Conservation (phyloP, 2,888 invertebrate species). For the Phasia obesa region DNA sequence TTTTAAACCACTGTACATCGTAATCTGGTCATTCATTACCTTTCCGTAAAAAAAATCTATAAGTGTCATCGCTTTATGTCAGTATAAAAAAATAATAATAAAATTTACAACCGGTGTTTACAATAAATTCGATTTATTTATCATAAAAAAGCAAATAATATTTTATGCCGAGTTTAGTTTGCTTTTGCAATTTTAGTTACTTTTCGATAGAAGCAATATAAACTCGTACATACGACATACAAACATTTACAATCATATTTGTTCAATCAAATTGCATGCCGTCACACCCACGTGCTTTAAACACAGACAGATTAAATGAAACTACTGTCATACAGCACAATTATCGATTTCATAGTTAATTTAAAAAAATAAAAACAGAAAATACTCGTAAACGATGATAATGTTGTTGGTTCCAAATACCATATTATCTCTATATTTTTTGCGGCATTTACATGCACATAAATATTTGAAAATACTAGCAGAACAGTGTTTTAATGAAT, state of each 20-base stretch:
- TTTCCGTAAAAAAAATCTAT: too few relatives aligned
- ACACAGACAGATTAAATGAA: constrained; percentile 7
- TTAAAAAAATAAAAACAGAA: background rate
- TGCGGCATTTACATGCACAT: background rate
- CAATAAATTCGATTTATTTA: too few relatives aligned
- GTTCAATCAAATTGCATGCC: constrained; percentile 17
- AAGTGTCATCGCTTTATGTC: too few relatives aligned
- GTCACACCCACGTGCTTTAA: constrained; percentile 30
- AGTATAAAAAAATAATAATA: too few relatives aligned
- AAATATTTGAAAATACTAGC: background rate
- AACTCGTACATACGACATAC: background rate
- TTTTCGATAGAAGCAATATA: background rate
- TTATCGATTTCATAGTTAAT: constrained; percentile 44
- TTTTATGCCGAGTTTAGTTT: background rate
- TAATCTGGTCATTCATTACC: too few relatives aligned
- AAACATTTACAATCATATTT: constrained; percentile 20
- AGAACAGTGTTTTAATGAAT: background rate
- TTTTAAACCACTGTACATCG: too few relatives aligned
- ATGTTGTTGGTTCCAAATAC: background rate
- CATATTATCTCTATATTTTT: background rate
- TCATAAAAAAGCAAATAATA: background rate
- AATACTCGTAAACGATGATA: background rate
- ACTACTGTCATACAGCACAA: constrained; percentile 17
- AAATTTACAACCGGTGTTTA: too few relatives aligned
- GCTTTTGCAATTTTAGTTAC: background rate